phyloP scores from a whole-genome alignment of 1,140 invertebrate genomes.

The Paralvinella palmiformis region DNA sequence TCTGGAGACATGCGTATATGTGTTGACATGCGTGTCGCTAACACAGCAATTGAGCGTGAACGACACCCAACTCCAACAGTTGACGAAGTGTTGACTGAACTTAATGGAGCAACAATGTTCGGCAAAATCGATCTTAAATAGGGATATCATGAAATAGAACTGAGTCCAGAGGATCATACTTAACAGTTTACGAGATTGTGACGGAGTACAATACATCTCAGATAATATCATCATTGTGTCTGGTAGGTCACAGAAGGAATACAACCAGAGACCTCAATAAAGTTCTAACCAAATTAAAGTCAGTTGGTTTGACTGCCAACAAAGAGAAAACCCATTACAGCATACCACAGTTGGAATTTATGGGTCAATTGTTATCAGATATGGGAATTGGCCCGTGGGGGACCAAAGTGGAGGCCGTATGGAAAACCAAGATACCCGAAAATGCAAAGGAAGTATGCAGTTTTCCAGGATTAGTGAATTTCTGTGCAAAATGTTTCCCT shows the following conservation, averaged over 20 bases:
- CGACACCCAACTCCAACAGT: conserved; percentile 23
- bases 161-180: conserved; percentile 11
- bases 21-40: conserved; percentile 31
- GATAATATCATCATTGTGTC: no score
- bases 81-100: conserved; percentile 28
- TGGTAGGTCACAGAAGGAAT: no score
- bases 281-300: no score
- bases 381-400: no score
- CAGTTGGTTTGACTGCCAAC: no score
- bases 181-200: no score
- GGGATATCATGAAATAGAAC: conserved; percentile 22
- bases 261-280: no score
- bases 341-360: no score
- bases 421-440: background rate
- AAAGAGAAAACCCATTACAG: no score
- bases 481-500: background rate
- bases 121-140: conserved; percentile 18
- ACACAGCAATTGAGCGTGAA: conserved; percentile 23
- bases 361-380: no score
- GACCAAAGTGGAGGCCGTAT: no score
- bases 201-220: no score
- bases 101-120: conserved; percentile 22
- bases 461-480: background rate
- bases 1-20: conserved; percentile 27
- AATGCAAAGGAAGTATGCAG: background rate